A percentile compares a stretch with the other conserved stretches of the same genome.
Evolutionary conservation across 2,888 invertebrate species (phyloP).

Genomic region (Dryobotodes eremita): DNA sequence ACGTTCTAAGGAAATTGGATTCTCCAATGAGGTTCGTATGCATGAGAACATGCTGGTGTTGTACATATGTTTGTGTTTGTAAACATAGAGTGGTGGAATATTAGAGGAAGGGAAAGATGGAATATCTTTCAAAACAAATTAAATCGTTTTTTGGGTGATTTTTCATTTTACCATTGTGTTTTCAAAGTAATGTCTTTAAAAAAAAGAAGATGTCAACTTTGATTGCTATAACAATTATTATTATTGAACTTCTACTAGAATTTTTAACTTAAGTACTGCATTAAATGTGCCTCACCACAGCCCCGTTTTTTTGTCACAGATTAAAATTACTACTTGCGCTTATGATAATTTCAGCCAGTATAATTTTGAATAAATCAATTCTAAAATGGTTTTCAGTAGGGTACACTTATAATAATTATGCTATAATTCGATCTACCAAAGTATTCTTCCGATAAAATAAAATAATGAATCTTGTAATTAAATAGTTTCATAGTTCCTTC

Average conservation of each 20-base stretch:
- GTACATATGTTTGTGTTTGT: slow-evolving; percentile 25
- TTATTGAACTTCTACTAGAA: background rate
- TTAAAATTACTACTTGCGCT: too few species aligned
- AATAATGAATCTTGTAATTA: background rate
- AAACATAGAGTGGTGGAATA: slow-evolving; percentile 36
- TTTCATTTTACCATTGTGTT: background rate
- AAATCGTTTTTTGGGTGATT: background rate
- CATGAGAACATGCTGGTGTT: slow-evolving; percentile 42
- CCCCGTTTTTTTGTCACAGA: too few species aligned
- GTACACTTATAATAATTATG: too few species aligned
- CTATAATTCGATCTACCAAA: background rate
- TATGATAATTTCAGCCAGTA: too few species aligned
- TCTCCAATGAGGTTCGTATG: slow-evolving; percentile 74
- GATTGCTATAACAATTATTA: background rate
- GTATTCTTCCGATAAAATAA: background rate
- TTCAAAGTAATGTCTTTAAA: background rate
- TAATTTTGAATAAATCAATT: too few species aligned
- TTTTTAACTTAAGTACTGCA: too few species aligned
- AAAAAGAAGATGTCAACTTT: background rate
- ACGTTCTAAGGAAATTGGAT: slow-evolving; percentile 83
- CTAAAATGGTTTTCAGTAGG: too few species aligned
- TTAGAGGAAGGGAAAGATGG: background rate
- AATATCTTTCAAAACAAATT: slow-evolving; percentile 1
- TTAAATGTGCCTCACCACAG: too few species aligned
- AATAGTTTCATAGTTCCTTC: background rate